Base-by-base conservation (phyloP, 2,113 vertebrate genomes). In the Puma concolor region DNA sequence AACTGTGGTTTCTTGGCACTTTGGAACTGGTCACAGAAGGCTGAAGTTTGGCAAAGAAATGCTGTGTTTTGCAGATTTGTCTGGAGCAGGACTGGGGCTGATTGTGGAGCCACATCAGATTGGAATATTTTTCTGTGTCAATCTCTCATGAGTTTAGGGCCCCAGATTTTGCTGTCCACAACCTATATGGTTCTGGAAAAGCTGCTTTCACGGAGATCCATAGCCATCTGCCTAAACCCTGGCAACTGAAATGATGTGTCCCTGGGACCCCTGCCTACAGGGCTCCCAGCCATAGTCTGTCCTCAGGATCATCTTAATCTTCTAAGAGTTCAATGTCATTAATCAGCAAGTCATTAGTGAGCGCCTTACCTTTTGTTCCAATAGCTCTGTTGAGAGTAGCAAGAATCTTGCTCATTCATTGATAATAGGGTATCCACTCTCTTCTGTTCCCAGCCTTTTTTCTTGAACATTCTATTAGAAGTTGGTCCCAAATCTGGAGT, bases 341-440 rank as follows among this genome's bases (percentile, higher is more conserved):
- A 6, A 4, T 15, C 36, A 38, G 69, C 1, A 13, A 6, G 4
- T 81, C 13, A 9, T 33, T 60, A 10, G 0, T 2, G 12, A 64
- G 25, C 3, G 1, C 17, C 67, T 36, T 11, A 7, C 25, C 36
- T 71, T 29, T 38, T 15, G 1, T 66, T 67, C 12, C 25, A 9
- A 0, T 0, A 25, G 44, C n/a, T 0, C 33, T 36, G 36, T 2
- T 2, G 12, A 54, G 36, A 48, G 81, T 69, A 23, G 5, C 4
- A 15, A 41, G 41, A 54, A 14, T 79, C 52, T 13, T 38, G 19
- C 14, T 27, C 57, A 29, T 31, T 69, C 33, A 0, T 27, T 57
- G 38, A 13, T 27, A 7, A 17, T 10, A 23, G 7, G 48, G 15
- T 82, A 17, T 77, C 21, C 12, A 23, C 29, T 41, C 38, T 41